Evolutionary conservation across 2,888 invertebrate genomes (phyloP).

Genomic region (Agriopis leucophaearia): DNA sequence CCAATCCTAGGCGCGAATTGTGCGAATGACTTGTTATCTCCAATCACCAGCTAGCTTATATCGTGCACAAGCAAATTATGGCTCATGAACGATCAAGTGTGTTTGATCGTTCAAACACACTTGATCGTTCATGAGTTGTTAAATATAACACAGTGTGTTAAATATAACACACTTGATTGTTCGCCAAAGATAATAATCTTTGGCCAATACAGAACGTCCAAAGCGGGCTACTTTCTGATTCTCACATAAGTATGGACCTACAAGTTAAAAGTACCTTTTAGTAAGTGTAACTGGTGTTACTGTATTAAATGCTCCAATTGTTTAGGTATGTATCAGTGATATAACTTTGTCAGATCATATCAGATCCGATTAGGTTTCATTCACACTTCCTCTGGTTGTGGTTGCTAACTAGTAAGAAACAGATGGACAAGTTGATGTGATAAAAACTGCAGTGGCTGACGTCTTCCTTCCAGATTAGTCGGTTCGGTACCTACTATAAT

Average conservation of each 20-base stretch:
- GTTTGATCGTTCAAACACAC: no score
- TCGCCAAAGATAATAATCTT: no score
- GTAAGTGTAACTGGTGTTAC: conserved; percentile 1
- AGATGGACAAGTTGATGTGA: conserved; percentile 2
- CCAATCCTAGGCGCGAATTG: no score
- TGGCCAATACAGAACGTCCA: neutral
- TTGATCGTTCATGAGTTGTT: no score
- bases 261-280: conserved; percentile 1
- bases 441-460: neutral
- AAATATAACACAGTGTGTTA: no score
- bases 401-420: neutral
- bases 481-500: no score
- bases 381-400: conserved; percentile 68
- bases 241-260: conserved; percentile 5
- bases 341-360: conserved; percentile 34
- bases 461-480: neutral
- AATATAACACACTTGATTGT: no score
- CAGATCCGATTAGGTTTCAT: conserved; percentile 63
- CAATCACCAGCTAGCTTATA: no score
- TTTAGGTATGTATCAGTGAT: conserved; percentile 18
- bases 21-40: no score
- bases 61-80: no score
- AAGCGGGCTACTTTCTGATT: conserved; percentile 8
- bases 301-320: conserved; percentile 13
- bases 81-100: no score